A percentile compares a stretch with the other conserved stretches of the same genome.
phyloP scores from a whole-genome alignment of 2,797 vertebrate genomes.

The Artibeus lituratus region DNA sequence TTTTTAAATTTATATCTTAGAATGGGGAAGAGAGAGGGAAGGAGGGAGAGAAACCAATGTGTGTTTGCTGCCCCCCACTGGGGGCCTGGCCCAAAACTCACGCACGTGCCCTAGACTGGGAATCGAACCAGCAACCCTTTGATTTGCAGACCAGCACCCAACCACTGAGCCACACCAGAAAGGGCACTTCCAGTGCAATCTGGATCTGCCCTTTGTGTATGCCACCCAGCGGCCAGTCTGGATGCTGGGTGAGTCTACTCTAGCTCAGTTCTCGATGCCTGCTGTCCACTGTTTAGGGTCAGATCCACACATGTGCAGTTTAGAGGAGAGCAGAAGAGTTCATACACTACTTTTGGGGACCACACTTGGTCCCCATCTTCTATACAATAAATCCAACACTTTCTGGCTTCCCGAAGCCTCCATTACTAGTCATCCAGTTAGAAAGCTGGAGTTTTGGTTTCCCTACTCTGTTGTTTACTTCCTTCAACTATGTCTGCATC shows the following conservation, averaged over 20 bases:
- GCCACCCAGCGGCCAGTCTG: not conserved
- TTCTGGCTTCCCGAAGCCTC: not conserved
- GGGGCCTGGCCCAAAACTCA: too few relatives aligned
- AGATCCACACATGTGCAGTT: not conserved
- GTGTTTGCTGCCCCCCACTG: too few relatives aligned
- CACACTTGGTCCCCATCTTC: not conserved
- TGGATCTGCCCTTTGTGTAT: not conserved
- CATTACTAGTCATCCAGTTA: not conserved
- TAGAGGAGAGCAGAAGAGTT: not conserved
- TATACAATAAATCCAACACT: not conserved
- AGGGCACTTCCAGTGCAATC: not conserved
- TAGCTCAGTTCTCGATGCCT: not conserved
- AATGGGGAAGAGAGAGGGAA: too few relatives aligned
- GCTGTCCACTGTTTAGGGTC: not conserved
- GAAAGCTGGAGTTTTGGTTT: not conserved
- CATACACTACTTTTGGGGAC: not conserved
- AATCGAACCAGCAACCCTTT: too few relatives aligned
- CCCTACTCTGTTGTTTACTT: not conserved
- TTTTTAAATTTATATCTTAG: too few relatives aligned
- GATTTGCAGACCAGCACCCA: too few relatives aligned
- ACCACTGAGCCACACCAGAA: too few relatives aligned
- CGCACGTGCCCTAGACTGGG: too few relatives aligned
- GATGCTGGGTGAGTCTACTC: not conserved
- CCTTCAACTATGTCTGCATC: not conserved
- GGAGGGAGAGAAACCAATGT: too few relatives aligned